These are phyloP conservation scores for Littorina saxatilis DNA, from an alignment of 1,140 invertebrate genomes.

Conservation along the genomic window DNA sequence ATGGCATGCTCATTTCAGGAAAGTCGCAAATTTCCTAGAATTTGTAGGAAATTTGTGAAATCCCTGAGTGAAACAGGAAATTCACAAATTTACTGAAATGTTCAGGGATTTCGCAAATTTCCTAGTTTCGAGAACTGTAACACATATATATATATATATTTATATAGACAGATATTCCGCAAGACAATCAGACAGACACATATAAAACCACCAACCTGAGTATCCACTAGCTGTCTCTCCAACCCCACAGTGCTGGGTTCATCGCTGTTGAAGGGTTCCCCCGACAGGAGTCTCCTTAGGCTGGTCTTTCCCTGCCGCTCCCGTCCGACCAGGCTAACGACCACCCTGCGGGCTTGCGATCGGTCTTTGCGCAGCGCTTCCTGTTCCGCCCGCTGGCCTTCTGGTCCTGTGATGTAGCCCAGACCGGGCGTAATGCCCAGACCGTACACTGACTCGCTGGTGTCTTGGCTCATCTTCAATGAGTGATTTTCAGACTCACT, in stretches of 20 bases:
- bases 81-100: too few relatives aligned
- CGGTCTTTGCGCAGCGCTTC: conserved; percentile 48
- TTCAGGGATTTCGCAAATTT: too few relatives aligned
- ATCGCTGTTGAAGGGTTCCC: conserved; percentile 48
- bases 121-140: too few relatives aligned
- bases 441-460: conserved; percentile 45
- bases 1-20: too few relatives aligned
- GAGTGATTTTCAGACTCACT: not conserved
- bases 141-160: too few relatives aligned
- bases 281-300: conserved; percentile 45
- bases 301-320: conserved; percentile 58
- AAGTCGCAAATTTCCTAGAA: too few relatives aligned
- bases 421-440: conserved; percentile 54
- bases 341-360: conserved; percentile 49
- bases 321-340: conserved; percentile 56
- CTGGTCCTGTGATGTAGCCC: conserved; percentile 54
- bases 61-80: too few relatives aligned
- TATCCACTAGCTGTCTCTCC: conserved; percentile 58
- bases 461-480: not conserved
- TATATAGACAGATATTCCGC: too few relatives aligned
- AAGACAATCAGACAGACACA: too few relatives aligned
- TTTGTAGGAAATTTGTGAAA: too few relatives aligned
- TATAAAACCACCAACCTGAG: conserved; percentile 37
- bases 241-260: conserved; percentile 60
- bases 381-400: conserved; percentile 46